A percentile compares a stretch with the other conserved stretches of the same genome.
phyloP scores from a whole-genome alignment of 2,113 vertebrate species.

The Dolichotis patagonum region DNA sequence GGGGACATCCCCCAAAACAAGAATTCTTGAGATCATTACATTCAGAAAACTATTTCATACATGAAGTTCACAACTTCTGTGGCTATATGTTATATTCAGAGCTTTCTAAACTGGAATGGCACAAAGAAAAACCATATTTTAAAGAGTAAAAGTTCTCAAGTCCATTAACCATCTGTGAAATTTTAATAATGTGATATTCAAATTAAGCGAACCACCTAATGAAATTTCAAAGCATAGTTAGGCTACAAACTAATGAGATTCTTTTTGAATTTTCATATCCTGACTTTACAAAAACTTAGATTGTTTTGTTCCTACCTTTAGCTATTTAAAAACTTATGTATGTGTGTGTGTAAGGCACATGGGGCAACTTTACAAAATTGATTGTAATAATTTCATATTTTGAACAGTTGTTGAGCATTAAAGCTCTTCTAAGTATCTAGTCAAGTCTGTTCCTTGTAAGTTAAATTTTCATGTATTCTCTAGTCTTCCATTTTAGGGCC shows the following conservation, averaged over 20 bases:
- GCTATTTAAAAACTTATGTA: not conserved
- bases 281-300: not conserved
- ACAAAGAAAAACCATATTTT: conserved; percentile 10
- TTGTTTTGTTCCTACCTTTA: not conserved
- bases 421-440: not conserved
- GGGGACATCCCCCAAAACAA: not conserved
- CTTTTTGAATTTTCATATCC: not conserved
- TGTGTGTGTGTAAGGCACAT: not conserved
- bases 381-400: conserved; percentile 20
- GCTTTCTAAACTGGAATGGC: not conserved
- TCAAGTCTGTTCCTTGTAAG: not conserved
- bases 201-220: not conserved
- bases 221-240: not conserved
- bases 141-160: not conserved
- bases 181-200: not conserved
- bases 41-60: not conserved
- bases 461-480: conserved; percentile 27
- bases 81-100: not conserved
- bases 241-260: not conserved
- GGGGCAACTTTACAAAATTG: not conserved
- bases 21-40: not conserved
- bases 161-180: not conserved
- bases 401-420: conserved; percentile 8
- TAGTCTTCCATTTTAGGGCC: not conserved
- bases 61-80: not conserved